These are phyloP conservation scores for Chrysolina haemoptera DNA, from an alignment of 2,888 invertebrate genomes.

Conservation along the genomic window DNA sequence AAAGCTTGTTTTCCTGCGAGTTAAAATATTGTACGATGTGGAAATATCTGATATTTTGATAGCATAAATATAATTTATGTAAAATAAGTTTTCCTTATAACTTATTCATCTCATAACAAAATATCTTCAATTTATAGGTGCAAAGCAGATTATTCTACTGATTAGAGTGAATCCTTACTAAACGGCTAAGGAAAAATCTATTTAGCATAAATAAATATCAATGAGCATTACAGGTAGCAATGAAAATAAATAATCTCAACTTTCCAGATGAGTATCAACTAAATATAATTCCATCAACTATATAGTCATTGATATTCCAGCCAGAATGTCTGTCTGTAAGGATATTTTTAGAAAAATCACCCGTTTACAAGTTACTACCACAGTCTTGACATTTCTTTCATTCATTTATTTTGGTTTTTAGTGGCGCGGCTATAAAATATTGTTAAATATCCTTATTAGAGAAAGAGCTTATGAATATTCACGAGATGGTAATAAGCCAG, in stretches of 20 bases:
- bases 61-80: no score
- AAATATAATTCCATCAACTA: background rate
- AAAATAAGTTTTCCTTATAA: no score
- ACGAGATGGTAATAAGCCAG: constrained; percentile 20
- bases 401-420: constrained; percentile 11
- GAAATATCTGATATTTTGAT: no score
- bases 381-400: background rate
- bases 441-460: constrained; percentile 19
- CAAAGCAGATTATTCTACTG: no score
- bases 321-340: background rate
- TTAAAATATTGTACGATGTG: no score
- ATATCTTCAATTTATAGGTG: no score
- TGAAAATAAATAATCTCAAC: background rate
- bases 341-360: background rate
- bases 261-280: no score
- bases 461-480: constrained; percentile 23
- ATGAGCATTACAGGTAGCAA: background rate
- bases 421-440: constrained; percentile 9
- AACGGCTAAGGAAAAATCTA: no score
- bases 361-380: background rate
- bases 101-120: no score
- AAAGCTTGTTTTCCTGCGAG: no score
- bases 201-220: background rate
- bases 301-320: background rate
- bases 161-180: no score